Base-by-base conservation (phyloP, 2,888 invertebrate genomes). In the Muschampia plurimacula region DNA sequence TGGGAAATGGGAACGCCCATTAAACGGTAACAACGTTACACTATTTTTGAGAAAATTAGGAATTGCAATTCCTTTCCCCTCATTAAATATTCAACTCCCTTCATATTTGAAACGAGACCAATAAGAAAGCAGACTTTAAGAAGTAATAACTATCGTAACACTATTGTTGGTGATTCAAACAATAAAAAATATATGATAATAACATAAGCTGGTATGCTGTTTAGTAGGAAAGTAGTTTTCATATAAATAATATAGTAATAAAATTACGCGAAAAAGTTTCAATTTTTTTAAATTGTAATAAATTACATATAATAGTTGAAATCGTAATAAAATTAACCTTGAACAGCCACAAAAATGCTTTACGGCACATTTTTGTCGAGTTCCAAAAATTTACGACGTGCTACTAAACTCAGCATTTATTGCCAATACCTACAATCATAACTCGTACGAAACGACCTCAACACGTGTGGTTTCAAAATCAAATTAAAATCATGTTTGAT, bases 401-500 rank as follows among this genome's bases (percentile, higher is more conserved):
- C 79, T 81, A 80, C 79, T 79, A 78, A 81, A 77, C 77, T 75
- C 74, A 75, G 77, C 77, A 78, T 78, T 81, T 79, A 79, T 76
- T 72, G 49, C 70, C 77, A 77, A 78, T 82, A 80, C 79, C 79
- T 82, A 91, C 86, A 79, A 81, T 86, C 92, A 87, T 94, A 93
- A 93, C 91, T 94, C 85, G 88, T 81, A 75, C 80, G 82, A 86
- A 92, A 89, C 89, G 85, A 83, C 86, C 88, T 89, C 91, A 88
- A 93, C 93, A 93, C 93, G 93, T 93, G 93, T 92, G 93, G 93
- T 82, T 92, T 90, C 89, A 81, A 92, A 93, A 94, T 93, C 94
- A 93, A 94, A 94, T 94, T 94, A 93, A 94, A 94, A 93, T 92
- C 93, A 92, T 93, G 92, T 92, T 93, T 92, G 93, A 94, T 94